phyloP scores from a whole-genome alignment of 2,888 invertebrate species.

The Dasysyrphus albostriatus region DNA sequence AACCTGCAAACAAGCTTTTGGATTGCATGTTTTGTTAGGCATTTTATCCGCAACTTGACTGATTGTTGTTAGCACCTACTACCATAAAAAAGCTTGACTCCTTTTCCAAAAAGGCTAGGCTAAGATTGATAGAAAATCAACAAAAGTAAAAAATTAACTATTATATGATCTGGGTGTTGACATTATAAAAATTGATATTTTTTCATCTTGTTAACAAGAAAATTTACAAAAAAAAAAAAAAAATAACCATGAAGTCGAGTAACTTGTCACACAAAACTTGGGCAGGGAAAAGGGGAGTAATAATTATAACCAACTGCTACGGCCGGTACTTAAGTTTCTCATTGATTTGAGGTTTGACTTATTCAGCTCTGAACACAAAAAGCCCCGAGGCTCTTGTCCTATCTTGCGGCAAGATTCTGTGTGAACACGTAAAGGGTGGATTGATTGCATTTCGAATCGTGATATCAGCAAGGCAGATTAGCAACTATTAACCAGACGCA shows the following conservation, averaged over 20 bases:
- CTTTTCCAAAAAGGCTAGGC: conserved; percentile 25
- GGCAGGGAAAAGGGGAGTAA: conserved; percentile 5
- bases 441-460: conserved; percentile 30
- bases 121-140: conserved; percentile 6
- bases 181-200: conserved; percentile 47
- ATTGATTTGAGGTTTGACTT: conserved; percentile 54
- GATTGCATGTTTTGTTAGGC: conserved; percentile 42
- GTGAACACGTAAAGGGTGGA: conserved; percentile 61
- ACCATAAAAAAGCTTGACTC: conserved; percentile 1
- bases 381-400: conserved; percentile 13
- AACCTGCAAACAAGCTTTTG: conserved; percentile 17
- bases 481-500: conserved; percentile 13
- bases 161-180: conserved; percentile 57
- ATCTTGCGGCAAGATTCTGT: conserved; percentile 19
- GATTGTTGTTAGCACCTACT: conserved; percentile 63
- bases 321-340: conserved; percentile 12
- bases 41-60: conserved; percentile 59
- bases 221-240: conserved; percentile 2
- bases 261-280: conserved; percentile 49
- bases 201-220: conserved; percentile 24
- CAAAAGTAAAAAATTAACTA: conserved; percentile 2
- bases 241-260: conserved; percentile 43
- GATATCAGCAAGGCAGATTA: conserved; percentile 45
- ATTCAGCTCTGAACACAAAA: conserved; percentile 20
- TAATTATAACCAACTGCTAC: conserved; percentile 7